Evolutionary conservation across 2,797 vertebrate species (phyloP), one percentile per base, ranked within the genome.

Genomic region (Lindbergichthys nudifrons): DNA sequence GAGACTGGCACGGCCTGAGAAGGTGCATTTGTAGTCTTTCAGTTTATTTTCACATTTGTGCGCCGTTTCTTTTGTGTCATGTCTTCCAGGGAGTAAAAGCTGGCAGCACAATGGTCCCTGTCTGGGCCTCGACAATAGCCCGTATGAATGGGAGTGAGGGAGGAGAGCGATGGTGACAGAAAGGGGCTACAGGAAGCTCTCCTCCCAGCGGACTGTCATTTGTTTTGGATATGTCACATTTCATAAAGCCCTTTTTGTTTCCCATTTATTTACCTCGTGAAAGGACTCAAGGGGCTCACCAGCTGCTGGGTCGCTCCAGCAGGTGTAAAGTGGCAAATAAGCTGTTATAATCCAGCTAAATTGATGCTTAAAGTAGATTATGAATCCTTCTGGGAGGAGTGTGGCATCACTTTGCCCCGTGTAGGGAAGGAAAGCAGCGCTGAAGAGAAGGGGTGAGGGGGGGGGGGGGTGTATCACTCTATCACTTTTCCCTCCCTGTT

Each of bases 91-190:
- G 81, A 87, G 70, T 81, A 77, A 88, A 88, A 82, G 87, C 82
- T 84, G 77, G 69, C 69, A 84, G 67, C 83, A 93, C 93, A 93
- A 92, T 93, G 80, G 88, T 74, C 65, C 78, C 90, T 89, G 92
- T 94, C 92, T 90, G 64, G 77, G 75, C 70, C 47, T 62, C 63
- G 58, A 94, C 93, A 94, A 92, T 89, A 70, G 84, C 75, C 77
- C n/a, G 82, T 70, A 90, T 93, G 91, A 92, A 92, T 89, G 87
- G 79, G 71, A 62, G 75, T 3, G 82, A 77, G 79, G 30, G 72
- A 61, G 74, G 70, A 82, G 80, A 83, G 66, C 36, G 42, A 66
- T 15, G 39, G 59, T 57, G 75, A 52, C 46, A 53, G 66, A 65
- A 32, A 53, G 75, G 16, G 79, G 65, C 62, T 41, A 53, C 75